These are phyloP conservation scores for Tamandua tetradactyla DNA, from an alignment of 2,797 vertebrate genomes.

Conservation along the genomic window DNA sequence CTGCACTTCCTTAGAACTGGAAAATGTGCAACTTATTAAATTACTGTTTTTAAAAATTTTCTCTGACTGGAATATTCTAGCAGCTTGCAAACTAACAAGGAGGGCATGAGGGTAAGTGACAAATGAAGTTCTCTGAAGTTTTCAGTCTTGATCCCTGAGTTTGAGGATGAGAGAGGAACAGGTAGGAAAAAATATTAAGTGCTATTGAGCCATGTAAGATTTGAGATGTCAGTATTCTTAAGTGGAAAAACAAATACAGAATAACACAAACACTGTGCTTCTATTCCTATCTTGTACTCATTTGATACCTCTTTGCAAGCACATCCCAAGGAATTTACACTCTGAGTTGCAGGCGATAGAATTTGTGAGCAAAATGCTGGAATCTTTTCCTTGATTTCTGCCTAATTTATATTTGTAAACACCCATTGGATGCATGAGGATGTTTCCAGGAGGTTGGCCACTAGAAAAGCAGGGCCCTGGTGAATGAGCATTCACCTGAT, in stretches of 20 bases:
- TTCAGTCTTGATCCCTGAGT: too few relatives aligned
- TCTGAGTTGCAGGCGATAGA: not conserved
- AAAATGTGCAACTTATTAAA: too few relatives aligned
- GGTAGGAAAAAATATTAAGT: not conserved
- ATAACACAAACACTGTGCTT: not conserved
- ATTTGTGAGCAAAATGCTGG: not conserved
- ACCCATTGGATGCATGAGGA: not conserved
- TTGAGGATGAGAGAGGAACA: not conserved
- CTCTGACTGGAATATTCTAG: too few relatives aligned
- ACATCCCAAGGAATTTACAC: not conserved
- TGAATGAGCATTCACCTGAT: too few relatives aligned
- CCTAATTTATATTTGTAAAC: not conserved
- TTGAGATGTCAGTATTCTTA: not conserved
- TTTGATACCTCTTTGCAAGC: not conserved
- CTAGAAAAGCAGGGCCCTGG: too few relatives aligned
- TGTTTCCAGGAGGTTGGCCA: not conserved
- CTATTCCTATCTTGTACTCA: not conserved
- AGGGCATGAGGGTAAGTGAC: too few relatives aligned
- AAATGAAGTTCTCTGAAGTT: too few relatives aligned
- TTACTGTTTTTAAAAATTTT: too few relatives aligned
- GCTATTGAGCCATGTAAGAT: not conserved
- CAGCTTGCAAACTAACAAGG: too few relatives aligned
- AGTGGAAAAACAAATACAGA: not conserved
- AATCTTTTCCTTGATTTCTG: not conserved
- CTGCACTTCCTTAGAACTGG: too few relatives aligned